These are phyloP conservation scores for Cisticola juncidis DNA, from an alignment of 2,113 vertebrate species.

Conservation along the genomic window DNA sequence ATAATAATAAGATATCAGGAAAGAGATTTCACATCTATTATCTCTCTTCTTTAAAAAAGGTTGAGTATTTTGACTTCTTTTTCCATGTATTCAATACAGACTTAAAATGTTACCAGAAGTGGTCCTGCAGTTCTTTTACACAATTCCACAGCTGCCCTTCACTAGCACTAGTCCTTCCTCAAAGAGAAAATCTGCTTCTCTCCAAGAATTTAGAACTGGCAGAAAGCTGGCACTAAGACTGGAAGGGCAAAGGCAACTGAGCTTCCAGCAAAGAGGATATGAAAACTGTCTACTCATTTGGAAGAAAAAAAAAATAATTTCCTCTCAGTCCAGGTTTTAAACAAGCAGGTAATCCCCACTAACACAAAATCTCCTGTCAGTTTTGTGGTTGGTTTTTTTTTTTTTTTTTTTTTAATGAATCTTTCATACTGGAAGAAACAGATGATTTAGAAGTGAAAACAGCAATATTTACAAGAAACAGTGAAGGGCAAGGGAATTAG, in stretches of 20 bases:
- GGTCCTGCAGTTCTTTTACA: not conserved
- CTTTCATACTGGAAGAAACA: not conserved
- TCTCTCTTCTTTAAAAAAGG: not conserved
- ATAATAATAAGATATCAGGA: not conserved
- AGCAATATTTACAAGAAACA: not conserved
- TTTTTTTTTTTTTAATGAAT: not conserved
- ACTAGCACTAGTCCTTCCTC: not conserved
- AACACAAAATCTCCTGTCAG: not conserved
- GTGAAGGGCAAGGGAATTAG: not conserved
- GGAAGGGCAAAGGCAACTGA: not conserved
- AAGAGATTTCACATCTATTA: not conserved
- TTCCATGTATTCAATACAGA: not conserved
- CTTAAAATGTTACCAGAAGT: not conserved
- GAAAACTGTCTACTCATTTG: not conserved
- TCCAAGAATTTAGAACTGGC: not conserved
- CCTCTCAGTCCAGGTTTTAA: not conserved
- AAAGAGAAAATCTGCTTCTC: not conserved
- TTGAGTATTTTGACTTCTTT: not conserved
- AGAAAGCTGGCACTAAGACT: not conserved
- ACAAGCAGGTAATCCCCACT: not conserved
- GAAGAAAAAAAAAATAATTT: not conserved
- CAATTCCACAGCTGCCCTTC: not conserved
- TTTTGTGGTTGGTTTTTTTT: not conserved
- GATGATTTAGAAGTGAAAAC: not conserved
- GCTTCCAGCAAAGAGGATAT: not conserved